Evolutionary conservation across 1,140 invertebrate genomes (phyloP).

Genomic region (Apis mellifera): Amel_HAv3.1 CM009939.2:3202001-3202500

Average conservation of each 20-base stretch:
- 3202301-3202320: neutral
- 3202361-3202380: neutral
- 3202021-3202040: too few relatives aligned
- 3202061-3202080: neutral
- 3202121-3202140: neutral
- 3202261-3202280: neutral
- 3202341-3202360: neutral
- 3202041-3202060: too few relatives aligned
- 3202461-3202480: neutral
- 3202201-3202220: neutral
- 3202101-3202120: neutral
- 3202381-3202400: neutral
- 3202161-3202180: neutral
- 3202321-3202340: neutral
- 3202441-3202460: neutral
- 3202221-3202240: neutral
- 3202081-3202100: neutral
- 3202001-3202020: too few relatives aligned
- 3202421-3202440: neutral
- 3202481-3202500: neutral
- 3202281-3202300: neutral
- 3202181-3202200: neutral
- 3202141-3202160: neutral
- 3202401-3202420: neutral
- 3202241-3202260: neutral